Evolutionary conservation across 2,888 invertebrate species (phyloP).

Genomic region (Gasteruption jaculator): DNA sequence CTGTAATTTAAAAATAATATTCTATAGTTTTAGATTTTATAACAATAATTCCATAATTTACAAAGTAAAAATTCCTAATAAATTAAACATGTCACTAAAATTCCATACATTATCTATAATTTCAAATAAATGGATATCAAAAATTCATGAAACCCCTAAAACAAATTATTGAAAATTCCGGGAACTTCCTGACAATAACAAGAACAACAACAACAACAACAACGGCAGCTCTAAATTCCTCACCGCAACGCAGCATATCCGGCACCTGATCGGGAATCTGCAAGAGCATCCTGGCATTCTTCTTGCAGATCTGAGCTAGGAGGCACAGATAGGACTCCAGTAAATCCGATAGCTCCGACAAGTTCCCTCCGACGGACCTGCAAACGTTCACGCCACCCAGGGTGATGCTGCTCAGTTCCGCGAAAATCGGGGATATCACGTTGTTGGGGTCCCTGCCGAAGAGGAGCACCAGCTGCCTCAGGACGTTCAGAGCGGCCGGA

Average conservation of each 20-base stretch:
- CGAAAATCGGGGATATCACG: constrained; percentile 34
- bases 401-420: constrained; percentile 39
- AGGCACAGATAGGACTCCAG: constrained; percentile 67
- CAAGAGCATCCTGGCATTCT: constrained; percentile 52
- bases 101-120: too few species aligned
- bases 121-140: too few species aligned
- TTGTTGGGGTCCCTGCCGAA: constrained; percentile 50
- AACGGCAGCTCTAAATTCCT: constrained; percentile 19
- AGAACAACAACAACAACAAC: too few species aligned
- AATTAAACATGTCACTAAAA: too few species aligned
- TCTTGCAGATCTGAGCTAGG: constrained; percentile 64
- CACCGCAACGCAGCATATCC: constrained; percentile 50
- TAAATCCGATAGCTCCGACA: constrained; percentile 64
- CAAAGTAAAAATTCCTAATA: too few species aligned
- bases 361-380: constrained; percentile 43
- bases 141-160: too few species aligned
- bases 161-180: too few species aligned
- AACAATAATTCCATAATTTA: too few species aligned
- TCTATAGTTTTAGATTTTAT: too few species aligned
- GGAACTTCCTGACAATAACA: too few species aligned
- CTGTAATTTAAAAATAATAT: too few species aligned
- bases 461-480: constrained; percentile 51
- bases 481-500: constrained; percentile 46
- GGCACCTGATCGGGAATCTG: constrained; percentile 47
- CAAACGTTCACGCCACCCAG: constrained; percentile 40